phyloP scores from a whole-genome alignment of 2,113 vertebrate genomes.

The Pygathrix nemaeus region DNA sequence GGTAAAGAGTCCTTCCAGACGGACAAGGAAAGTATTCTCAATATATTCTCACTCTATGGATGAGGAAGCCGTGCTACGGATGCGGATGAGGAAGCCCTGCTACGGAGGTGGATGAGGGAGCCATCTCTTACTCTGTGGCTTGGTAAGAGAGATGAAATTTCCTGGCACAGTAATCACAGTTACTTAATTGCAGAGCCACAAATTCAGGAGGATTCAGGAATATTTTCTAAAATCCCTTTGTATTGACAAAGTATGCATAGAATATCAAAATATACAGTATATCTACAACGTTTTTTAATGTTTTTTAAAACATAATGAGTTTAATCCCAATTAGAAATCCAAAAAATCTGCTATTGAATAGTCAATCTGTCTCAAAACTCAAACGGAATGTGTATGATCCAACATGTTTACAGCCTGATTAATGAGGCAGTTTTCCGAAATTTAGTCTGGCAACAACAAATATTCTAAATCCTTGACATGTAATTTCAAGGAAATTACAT shows the following conservation, averaged over 20 bases:
- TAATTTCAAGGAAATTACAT: neutral
- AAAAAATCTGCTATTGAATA: neutral
- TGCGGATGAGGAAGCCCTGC: no score
- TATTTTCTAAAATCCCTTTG: neutral
- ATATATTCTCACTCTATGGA: no score
- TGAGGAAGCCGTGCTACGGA: no score
- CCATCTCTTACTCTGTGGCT: no score
- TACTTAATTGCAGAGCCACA: neutral
- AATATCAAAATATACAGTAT: neutral
- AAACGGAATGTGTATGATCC: neutral
- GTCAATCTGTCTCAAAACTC: neutral
- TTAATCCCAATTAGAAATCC: neutral
- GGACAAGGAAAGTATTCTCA: neutral
- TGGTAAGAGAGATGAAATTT: neutral
- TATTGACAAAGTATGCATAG: neutral
- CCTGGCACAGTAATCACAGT: neutral
- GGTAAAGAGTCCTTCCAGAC: neutral
- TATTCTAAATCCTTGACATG: neutral
- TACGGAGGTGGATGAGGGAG: no score
- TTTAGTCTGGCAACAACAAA: neutral
- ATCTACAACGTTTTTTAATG: neutral
- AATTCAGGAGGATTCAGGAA: neutral
- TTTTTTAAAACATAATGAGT: neutral
- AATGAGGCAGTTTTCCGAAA: constrained; percentile 22
- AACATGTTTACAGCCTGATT: neutral